phyloP scores from a whole-genome alignment of 2,113 vertebrate species.

The Chloebia gouldiae region DNA sequence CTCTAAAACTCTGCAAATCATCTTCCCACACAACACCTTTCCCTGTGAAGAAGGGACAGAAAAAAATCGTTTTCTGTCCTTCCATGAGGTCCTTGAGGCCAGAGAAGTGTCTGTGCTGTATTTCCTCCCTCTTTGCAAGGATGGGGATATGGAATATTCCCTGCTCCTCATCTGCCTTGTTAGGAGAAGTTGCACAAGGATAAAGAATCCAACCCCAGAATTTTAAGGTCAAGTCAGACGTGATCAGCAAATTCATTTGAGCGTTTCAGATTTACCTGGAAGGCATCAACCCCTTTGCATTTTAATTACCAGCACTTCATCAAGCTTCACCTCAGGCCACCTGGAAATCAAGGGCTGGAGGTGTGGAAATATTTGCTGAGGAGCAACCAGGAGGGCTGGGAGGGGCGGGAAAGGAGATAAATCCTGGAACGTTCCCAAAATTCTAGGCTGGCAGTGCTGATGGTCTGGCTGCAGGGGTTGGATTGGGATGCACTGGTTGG shows the following conservation, averaged over 20 bases:
- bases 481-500: too few relatives aligned
- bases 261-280: background rate
- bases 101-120: background rate
- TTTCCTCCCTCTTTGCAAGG: background rate
- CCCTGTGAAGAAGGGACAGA: background rate
- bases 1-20: background rate
- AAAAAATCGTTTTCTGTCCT: background rate
- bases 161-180: background rate
- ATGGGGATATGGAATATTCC: rapidly evolving
- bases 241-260: background rate
- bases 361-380: background rate
- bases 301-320: background rate
- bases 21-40: background rate
- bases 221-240: background rate
- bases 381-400: background rate
- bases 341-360: background rate
- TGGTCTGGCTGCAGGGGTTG: background rate
- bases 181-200: background rate
- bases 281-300: background rate
- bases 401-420: background rate
- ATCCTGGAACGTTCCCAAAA: background rate
- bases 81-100: background rate
- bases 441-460: background rate
- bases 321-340: background rate
- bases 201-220: background rate